Percentiles rank a stretch among this genome's conserved stretches.
Conservation (phyloP, 2,113 vertebrate species). For the Gavialis gangeticus region DNA sequence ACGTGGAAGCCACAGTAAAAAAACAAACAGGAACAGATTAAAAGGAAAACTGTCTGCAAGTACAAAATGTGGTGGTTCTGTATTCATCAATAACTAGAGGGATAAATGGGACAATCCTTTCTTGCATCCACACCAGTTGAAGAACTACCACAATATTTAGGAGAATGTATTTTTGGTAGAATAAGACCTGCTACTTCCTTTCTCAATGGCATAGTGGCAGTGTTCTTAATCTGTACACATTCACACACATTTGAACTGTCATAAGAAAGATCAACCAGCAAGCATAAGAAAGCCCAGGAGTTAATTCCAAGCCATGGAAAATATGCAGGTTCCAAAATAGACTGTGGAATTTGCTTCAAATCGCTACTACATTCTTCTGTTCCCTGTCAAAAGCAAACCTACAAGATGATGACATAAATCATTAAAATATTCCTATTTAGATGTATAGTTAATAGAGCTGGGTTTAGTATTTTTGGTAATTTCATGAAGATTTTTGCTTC, state of each 20-base stretch:
- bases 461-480: background rate
- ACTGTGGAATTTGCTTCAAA: background rate
- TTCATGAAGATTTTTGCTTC: background rate
- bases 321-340: background rate
- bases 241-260: background rate
- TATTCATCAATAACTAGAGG: background rate
- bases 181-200: background rate
- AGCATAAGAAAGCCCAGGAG: background rate
- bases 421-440: constrained; percentile 8
- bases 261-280: background rate
- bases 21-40: background rate
- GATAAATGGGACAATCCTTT: background rate
- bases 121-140: background rate
- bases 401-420: too few species aligned
- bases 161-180: background rate
- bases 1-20: background rate
- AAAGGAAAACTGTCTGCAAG: background rate
- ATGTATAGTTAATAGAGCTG: background rate
- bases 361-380: background rate
- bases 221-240: background rate
- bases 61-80: background rate
- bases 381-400: too few species aligned
- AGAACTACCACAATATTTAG: background rate
- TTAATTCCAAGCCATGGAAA: background rate
- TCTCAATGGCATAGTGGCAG: background rate